Percentiles rank a stretch among this genome's conserved stretches.
phyloP scores from a whole-genome alignment of 1,140 invertebrate species.

The Oryctes rhinoceros region DNA sequence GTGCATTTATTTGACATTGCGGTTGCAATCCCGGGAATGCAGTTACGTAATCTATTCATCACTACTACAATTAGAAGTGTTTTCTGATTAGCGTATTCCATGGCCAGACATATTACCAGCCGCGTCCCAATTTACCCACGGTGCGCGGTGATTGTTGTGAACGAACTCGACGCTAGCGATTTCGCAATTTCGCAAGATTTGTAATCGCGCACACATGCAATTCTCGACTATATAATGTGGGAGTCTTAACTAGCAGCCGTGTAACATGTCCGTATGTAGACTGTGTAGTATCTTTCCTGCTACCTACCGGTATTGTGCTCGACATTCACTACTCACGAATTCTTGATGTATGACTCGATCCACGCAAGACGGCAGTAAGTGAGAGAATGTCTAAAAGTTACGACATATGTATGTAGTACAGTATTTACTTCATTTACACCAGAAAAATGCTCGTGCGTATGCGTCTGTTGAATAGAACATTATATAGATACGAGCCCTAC shows the following conservation, averaged over 20 bases:
- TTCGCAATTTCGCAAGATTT: slow-evolving; percentile 12
- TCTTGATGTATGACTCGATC: slow-evolving; percentile 14
- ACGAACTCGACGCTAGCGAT: neutral
- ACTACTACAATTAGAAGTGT: neutral
- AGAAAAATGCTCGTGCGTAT: neutral
- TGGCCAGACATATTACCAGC: slow-evolving; percentile 16
- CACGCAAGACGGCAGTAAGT: neutral
- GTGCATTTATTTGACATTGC: neutral
- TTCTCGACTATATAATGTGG: slow-evolving; percentile 4
- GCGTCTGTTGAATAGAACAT: neutral
- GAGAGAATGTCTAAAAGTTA: slow-evolving; percentile 11
- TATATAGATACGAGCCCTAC: neutral
- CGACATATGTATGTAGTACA: neutral
- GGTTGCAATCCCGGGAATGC: neutral
- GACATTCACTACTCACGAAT: slow-evolving; percentile 13
- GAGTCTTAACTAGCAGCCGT: neutral
- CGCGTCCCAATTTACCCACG: slow-evolving; percentile 5
- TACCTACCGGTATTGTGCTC: slow-evolving; percentile 18
- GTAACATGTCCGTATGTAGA: neutral
- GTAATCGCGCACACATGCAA: slow-evolving; percentile 4
- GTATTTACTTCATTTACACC: neutral
- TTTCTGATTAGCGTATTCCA: slow-evolving; percentile 13
- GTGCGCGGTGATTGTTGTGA: neutral
- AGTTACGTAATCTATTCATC: slow-evolving; percentile 15
- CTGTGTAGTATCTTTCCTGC: neutral